Conservation (phyloP, 2,113 vertebrate species). For the Pterocles orientalis region DNA sequence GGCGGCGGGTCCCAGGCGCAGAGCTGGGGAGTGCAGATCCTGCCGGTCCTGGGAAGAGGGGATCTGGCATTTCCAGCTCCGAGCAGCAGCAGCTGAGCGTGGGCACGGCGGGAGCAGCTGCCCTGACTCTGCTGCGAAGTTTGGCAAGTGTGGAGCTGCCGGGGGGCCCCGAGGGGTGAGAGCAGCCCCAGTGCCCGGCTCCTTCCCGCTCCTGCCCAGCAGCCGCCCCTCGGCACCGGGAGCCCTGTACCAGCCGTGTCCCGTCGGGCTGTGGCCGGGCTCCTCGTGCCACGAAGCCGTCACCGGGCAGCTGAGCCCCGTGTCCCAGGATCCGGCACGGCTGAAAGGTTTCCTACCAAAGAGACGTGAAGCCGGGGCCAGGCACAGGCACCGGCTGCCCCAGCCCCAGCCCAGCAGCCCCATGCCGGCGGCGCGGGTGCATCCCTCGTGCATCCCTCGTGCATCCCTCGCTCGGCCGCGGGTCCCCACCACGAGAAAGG, state of each 20-base stretch:
- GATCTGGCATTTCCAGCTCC: no score
- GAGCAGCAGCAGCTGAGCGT: neutral
- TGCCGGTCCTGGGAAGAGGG: neutral
- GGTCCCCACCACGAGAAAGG: neutral
- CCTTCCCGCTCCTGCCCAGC: neutral
- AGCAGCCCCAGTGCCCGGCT: neutral
- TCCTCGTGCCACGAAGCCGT: neutral
- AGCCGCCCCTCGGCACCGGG: neutral
- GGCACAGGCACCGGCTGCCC: rapidly evolving
- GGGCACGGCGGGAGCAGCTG: neutral
- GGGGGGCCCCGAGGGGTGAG: neutral
- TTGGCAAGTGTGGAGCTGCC: neutral
- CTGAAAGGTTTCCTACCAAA: neutral
- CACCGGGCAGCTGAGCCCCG: rapidly evolving
- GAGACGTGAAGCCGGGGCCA: rapidly evolving
- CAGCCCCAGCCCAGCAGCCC: rapidly evolving
- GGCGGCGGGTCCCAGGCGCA: neutral
- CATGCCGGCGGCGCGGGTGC: rapidly evolving
- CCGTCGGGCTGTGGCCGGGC: neutral
- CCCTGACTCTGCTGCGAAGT: neutral
- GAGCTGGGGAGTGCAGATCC: neutral
- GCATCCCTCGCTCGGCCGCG: neutral
- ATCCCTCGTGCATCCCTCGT: neutral
- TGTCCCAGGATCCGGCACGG: rapidly evolving
- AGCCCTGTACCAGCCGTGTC: neutral